A percentile compares a stretch with the other conserved stretches of the same genome.
Conservation (phyloP, 2,113 vertebrate genomes). For the Glaucomys volans region DNA sequence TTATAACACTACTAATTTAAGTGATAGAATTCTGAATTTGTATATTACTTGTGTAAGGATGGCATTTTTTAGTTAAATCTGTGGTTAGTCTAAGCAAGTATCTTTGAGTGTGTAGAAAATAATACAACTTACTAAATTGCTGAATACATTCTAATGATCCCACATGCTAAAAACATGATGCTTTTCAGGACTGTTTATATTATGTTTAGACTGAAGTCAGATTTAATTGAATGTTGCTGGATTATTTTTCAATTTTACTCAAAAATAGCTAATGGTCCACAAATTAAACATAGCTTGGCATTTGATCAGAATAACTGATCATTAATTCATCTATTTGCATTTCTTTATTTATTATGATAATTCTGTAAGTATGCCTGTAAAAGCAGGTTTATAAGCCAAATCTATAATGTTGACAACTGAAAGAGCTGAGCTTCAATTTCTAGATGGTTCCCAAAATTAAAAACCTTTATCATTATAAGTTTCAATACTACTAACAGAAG, state of each 20-base stretch:
- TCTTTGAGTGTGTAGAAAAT: not conserved
- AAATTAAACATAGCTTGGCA: not conserved
- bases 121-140: slow-evolving; percentile 40
- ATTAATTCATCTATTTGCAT: not conserved
- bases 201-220: not conserved
- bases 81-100: not conserved
- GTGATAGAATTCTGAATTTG: not conserved
- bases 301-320: not conserved
- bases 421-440: not conserved
- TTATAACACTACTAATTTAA: slow-evolving; percentile 66
- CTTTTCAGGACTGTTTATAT: not conserved
- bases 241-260: slow-evolving; percentile 35
- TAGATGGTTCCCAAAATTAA: not conserved
- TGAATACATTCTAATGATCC: slow-evolving; percentile 20
- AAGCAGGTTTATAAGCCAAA: not conserved
- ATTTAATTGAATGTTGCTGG: not conserved
- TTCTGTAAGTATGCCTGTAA: not conserved
- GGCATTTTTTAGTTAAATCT: not conserved
- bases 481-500: not conserved
- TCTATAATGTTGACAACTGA: not conserved
- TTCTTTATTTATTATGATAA: not conserved
- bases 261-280: not conserved
- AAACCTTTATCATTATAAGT: not conserved
- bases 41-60: slow-evolving; percentile 40
- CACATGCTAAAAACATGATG: not conserved